Evolutionary conservation across 1,140 invertebrate species (phyloP).

Genomic region (Trigoniulus corallinus): DNA sequence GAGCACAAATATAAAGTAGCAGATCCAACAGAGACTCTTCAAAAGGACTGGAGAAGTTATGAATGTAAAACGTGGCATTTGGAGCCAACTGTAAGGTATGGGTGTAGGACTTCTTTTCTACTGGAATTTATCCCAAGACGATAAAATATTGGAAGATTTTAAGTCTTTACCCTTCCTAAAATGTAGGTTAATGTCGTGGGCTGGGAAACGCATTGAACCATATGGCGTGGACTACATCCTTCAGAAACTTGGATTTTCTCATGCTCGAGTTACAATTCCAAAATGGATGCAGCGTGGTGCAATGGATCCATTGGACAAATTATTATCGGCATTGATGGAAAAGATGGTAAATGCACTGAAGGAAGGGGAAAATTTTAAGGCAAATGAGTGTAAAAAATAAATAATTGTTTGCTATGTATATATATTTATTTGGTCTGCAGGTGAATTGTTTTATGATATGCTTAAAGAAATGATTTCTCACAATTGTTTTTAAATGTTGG

Average conservation of each 20-base stretch:
- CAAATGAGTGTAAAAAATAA: too few relatives aligned
- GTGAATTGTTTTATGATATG: too few relatives aligned
- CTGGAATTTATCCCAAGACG: background rate
- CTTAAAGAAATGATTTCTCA: too few relatives aligned
- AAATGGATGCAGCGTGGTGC: conserved; percentile 97
- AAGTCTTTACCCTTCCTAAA: background rate
- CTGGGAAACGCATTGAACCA: conserved; percentile 87
- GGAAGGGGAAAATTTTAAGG: background rate
- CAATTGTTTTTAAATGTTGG: too few relatives aligned
- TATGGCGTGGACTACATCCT: conserved; percentile 95
- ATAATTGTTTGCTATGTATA: too few relatives aligned
- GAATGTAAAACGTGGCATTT: conserved; percentile 93
- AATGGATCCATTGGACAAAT: conserved; percentile 86
- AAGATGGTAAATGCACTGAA: conserved; percentile 20
- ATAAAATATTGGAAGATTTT: background rate
- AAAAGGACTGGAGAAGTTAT: conserved; percentile 81
- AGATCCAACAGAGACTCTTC: conserved; percentile 29
- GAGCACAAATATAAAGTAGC: conserved; percentile 17
- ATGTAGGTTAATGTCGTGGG: conserved; percentile 73
- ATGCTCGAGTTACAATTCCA: conserved; percentile 92
- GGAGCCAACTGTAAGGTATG: conserved; percentile 83
- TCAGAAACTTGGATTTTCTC: conserved; percentile 89
- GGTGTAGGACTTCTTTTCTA: too few relatives aligned
- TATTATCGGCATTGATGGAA: conserved; percentile 35
- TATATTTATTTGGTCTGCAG: too few relatives aligned